A percentile compares a stretch with the other conserved stretches of the same genome.
Conservation (phyloP, 2,113 vertebrate genomes). For the Actenoides lindsayi region DNA sequence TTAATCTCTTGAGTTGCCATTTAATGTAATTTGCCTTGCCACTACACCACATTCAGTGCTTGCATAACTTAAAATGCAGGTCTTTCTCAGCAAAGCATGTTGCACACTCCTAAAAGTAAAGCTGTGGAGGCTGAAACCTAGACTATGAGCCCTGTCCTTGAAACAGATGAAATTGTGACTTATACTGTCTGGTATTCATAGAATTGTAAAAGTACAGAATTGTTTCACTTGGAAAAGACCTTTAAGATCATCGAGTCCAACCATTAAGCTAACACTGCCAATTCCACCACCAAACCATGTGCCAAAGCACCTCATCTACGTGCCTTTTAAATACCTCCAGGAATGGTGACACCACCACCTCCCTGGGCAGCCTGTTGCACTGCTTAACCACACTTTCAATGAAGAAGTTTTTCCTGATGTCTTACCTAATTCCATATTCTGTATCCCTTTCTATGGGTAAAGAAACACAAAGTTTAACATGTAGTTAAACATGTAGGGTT, state of each 20-base stretch:
- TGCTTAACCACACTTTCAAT: too few species aligned
- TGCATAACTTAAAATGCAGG: slow-evolving; percentile 21
- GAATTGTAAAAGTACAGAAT: neutral
- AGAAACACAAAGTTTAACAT: slow-evolving; percentile 4
- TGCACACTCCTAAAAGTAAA: neutral
- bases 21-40: neutral
- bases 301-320: too few species aligned
- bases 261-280: too few species aligned
- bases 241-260: too few species aligned
- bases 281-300: too few species aligned
- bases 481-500: neutral
- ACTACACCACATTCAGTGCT: neutral
- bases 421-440: neutral
- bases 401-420: too few species aligned
- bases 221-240: neutral
- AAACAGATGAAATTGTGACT: slow-evolving; percentile 12
- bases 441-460: neutral
- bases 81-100: slow-evolving; percentile 10
- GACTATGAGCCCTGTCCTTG: neutral
- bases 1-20: neutral
- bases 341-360: neutral
- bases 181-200: neutral
- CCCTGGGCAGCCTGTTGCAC: neutral
- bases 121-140: neutral
- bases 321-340: neutral